Evolutionary conservation across 2,113 vertebrate genomes (phyloP), one percentile per base, ranked within the genome.

Genomic region (Hydrolagus affinis): DNA sequence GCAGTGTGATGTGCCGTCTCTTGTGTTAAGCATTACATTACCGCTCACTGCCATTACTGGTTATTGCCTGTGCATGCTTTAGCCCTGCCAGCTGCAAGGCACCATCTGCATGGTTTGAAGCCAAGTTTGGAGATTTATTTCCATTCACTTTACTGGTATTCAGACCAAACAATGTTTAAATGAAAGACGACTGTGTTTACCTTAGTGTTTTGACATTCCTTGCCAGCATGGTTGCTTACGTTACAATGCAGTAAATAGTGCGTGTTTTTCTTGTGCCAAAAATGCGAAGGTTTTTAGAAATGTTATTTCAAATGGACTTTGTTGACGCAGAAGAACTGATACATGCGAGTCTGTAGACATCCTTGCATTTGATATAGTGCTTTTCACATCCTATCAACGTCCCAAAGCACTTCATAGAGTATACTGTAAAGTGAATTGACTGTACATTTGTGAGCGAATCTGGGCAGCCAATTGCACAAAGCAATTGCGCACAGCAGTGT

Each of bases 221-320:
- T 12, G 28, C 78, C 78, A 83, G 78, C 78, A 66, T 15, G 60
- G 32, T 66, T 32, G 78, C 78, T 83, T 83, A 83, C 62, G 66
- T 83, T 83, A 66, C 62, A 83, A 19, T 83, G 78, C 78, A 83
- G 66, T 83, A 68, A 83, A 44, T 44, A 83, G 78, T 83, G 66
- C 21, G 78, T 25, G 64, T 83, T 83, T 32, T n/a, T n/a, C n/a
- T n/a, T 60, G 66, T 83, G 64, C 66, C 0, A 80, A 60, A 83
- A 80, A 19, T 32, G 66, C 44, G 6, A 1, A 44, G 44, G 44
- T 44, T 44, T 44, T 44, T 44, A 44, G 6, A 44, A 44, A 44
- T 44, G 44, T 44, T 44, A 44, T 44, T 44, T 44, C 44, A 11
- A 15, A 83, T 66, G 28, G 32, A 30, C 78, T 28, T 28, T 83